These are phyloP conservation scores for Drosophila rhopaloa DNA, from an alignment of 1,140 invertebrate species.

Conservation along the genomic window DNA sequence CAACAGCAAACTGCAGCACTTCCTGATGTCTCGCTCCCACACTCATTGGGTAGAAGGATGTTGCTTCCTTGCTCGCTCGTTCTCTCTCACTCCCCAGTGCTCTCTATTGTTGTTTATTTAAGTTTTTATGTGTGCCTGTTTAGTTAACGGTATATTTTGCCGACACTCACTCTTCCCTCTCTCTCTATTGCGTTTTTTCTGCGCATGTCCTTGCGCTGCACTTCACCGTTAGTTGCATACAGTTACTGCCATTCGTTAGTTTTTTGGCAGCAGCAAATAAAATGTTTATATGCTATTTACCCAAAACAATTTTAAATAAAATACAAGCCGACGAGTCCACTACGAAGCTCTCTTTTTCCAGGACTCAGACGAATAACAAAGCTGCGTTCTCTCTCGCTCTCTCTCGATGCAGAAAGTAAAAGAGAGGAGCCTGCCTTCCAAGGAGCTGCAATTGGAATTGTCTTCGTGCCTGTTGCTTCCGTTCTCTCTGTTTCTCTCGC, in stretches of 20 bases:
- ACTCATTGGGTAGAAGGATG: constrained; percentile 23
- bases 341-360: constrained; percentile 5
- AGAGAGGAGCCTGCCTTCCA: constrained; percentile 55
- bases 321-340: constrained; percentile 53
- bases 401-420: constrained; percentile 41
- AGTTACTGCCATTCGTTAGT: constrained; percentile 61
- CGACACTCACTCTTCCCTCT: constrained; percentile 47
- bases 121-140: constrained; percentile 83
- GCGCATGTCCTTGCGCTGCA: constrained; percentile 70
- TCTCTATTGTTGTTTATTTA: constrained; percentile 82
- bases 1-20: constrained; percentile 77
- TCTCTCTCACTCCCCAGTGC: constrained; percentile 18
- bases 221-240: constrained; percentile 57
- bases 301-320: constrained; percentile 83
- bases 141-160: constrained; percentile 79
- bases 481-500: constrained; percentile 16
- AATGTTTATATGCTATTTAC: constrained; percentile 83
- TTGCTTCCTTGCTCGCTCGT: constrained; percentile 1
- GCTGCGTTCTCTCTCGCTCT: constrained; percentile 15
- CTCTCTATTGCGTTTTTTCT: constrained; percentile 16
- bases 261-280: constrained; percentile 80
- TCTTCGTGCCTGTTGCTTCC: constrained; percentile 66
- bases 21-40: constrained; percentile 28
- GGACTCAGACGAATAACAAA: constrained; percentile 23
- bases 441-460: constrained; percentile 76